Conservation (phyloP, 2,113 vertebrate genomes). For the Cromileptes altivelis region DNA sequence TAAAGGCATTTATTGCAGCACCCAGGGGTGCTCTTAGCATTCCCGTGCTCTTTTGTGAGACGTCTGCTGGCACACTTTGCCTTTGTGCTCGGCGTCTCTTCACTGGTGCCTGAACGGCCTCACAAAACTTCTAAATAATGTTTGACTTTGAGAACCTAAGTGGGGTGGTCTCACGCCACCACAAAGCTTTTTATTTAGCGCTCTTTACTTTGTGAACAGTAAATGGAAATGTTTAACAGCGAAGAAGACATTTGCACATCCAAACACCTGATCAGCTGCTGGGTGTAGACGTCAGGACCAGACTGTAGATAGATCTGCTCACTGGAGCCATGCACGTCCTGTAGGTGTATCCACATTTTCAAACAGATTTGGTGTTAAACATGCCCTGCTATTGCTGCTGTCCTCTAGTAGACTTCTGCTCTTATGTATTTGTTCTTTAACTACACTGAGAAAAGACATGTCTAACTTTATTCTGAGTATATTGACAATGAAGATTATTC, state of each 20-base stretch:
- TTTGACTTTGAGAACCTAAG: slow-evolving; percentile 22
- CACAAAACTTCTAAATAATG: slow-evolving; percentile 21
- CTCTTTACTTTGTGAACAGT: not conserved
- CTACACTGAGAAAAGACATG: too few relatives aligned
- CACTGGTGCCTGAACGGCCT: slow-evolving; percentile 35
- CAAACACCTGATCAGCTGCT: slow-evolving; percentile 3
- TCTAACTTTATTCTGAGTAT: too few relatives aligned
- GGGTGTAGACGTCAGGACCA: too few relatives aligned
- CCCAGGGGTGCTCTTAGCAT: slow-evolving; percentile 69
- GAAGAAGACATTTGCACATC: slow-evolving; percentile 31
- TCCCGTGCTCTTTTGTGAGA: slow-evolving; percentile 59
- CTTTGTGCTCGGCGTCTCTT: slow-evolving; percentile 41
- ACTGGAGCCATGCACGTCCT: too few relatives aligned
- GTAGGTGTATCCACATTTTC: too few relatives aligned
- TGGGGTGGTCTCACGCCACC: slow-evolving; percentile 56
- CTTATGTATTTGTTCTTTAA: too few relatives aligned
- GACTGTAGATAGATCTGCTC: too few relatives aligned
- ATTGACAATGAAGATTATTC: too few relatives aligned
- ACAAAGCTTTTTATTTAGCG: slow-evolving; percentile 8
- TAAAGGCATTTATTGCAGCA: slow-evolving; percentile 54
- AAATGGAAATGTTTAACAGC: not conserved
- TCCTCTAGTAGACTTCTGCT: too few relatives aligned
- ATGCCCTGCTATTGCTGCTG: too few relatives aligned
- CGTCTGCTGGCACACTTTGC: slow-evolving; percentile 68
- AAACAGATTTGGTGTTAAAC: not conserved